Evolutionary conservation across 35 echinoderm and acorn worm genomes (phyloP), one percentile per base, ranked within the genome.

Genomic region (Apostichopus californicus): DNA sequence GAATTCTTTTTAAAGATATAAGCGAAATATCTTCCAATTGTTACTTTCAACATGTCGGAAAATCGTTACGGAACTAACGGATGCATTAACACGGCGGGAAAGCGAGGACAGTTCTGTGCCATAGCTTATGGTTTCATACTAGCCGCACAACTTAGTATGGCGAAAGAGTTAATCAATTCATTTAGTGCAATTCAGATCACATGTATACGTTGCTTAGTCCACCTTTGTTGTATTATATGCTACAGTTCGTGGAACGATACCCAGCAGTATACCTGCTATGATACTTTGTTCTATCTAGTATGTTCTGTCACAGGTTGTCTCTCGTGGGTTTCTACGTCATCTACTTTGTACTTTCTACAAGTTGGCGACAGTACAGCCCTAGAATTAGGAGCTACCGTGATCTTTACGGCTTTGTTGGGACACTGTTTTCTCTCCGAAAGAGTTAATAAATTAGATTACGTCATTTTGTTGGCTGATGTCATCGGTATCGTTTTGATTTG

Each of bases 351-450:
- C 10, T 81, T 52, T 8, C 6, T 81, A 6, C 21, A 81, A 8
- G 78, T 81, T 46, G 78, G 78, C 13, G 78, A 81, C 13, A 81
- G 78, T 46, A 81, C 78, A 81, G 78, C 78, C 21, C 15, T 81
- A 81, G 78, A 81, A 46, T 52, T 81, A 10, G 78, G 78, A 8
- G 78, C 78, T 46, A 46, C 25, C 13, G 1, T 81, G 21, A 8
- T 81, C 20, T 81, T 81, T 28, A 52, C 25, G 5, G 20, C 78
- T 46, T 28, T 55, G 21, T 28, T 81, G 78, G 78, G 24, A 13
- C 28, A 52, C 52, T 14, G 24, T 14, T 81, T 14, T 46, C 20
- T 81, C 53, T 81, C 78, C 7, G 78, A 81, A 52, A 52, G 53
- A 13, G 78, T 81, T 1, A 28, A 81, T 46, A 81, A 81, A 81